phyloP scores from a whole-genome alignment of 2,888 invertebrate genomes.

The Pinctada fucata region DNA sequence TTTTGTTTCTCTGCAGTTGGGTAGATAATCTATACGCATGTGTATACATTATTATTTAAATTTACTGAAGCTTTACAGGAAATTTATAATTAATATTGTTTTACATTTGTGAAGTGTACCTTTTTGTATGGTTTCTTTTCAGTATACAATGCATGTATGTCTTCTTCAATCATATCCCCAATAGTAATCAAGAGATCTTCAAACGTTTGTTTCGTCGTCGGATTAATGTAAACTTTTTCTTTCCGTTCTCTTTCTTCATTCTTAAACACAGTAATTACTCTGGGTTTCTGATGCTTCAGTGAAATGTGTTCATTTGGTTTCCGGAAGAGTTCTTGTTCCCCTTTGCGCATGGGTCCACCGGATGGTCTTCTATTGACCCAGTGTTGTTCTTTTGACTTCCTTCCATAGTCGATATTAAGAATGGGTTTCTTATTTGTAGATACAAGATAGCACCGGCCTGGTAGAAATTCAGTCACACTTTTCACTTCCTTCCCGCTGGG shows the following conservation, averaged over 20 bases:
- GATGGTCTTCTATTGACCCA: conserved; percentile 61
- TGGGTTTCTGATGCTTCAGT: conserved; percentile 81
- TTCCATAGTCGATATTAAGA: conserved; percentile 60
- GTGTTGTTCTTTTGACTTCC: conserved; percentile 54
- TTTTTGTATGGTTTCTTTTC: conserved; percentile 88
- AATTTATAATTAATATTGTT: no score
- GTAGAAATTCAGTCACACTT: conserved; percentile 77
- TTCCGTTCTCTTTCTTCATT: conserved; percentile 90
- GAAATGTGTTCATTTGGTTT: conserved; percentile 41
- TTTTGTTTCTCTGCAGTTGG: no score
- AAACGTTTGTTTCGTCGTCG: conserved; percentile 94
- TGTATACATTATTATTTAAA: no score
- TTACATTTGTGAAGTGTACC: conserved; percentile 79
- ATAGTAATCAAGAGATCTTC: conserved; percentile 95
- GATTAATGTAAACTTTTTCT: conserved; percentile 86
- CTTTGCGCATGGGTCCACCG: conserved; percentile 54
- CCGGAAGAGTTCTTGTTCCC: conserved; percentile 61
- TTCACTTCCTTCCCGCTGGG: conserved; percentile 90
- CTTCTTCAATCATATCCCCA: conserved; percentile 60
- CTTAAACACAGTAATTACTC: conserved; percentile 89
- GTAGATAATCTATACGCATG: no score
- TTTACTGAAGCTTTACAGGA: no score
- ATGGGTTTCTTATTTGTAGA: conserved; percentile 85
- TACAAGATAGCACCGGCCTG: conserved; percentile 92
- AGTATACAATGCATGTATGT: conserved; percentile 93